Evolutionary conservation across 2,113 vertebrate genomes (phyloP).

Genomic region (Pristiophorus japonicus): DNA sequence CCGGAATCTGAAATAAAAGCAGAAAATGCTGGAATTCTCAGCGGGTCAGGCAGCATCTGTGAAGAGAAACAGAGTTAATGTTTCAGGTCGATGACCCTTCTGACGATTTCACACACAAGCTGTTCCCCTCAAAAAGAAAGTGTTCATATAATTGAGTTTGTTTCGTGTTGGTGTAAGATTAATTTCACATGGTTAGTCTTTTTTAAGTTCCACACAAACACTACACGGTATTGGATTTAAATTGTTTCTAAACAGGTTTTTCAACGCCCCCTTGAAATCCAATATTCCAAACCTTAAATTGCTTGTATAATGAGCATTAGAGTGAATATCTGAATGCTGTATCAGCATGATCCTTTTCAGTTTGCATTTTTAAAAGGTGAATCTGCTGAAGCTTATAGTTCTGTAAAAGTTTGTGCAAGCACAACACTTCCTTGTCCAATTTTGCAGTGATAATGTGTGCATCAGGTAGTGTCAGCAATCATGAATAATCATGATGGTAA

Average conservation of each 20-base stretch:
- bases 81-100: too few species aligned
- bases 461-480: constrained; percentile 13
- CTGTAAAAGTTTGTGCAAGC: background rate
- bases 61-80: too few species aligned
- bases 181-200: background rate
- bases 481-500: background rate
- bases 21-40: too few species aligned
- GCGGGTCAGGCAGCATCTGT: too few species aligned
- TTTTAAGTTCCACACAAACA: constrained; percentile 14
- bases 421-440: constrained; percentile 20
- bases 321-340: background rate
- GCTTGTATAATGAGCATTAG: constrained; percentile 28
- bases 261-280: background rate
- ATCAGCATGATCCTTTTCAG: background rate
- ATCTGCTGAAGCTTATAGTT: constrained; percentile 30
- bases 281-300: constrained; percentile 15
- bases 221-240: background rate
- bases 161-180: background rate
- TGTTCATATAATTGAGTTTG: background rate
- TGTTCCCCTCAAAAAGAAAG: background rate
- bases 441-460: constrained; percentile 24
- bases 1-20: too few species aligned
- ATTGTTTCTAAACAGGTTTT: constrained; percentile 2
- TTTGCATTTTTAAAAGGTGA: constrained; percentile 28
- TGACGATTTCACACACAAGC: background rate